Evolutionary conservation across 1,140 invertebrate species (phyloP), one percentile per base, ranked within the genome.

Genomic region (Drosophila orosa): DNA sequence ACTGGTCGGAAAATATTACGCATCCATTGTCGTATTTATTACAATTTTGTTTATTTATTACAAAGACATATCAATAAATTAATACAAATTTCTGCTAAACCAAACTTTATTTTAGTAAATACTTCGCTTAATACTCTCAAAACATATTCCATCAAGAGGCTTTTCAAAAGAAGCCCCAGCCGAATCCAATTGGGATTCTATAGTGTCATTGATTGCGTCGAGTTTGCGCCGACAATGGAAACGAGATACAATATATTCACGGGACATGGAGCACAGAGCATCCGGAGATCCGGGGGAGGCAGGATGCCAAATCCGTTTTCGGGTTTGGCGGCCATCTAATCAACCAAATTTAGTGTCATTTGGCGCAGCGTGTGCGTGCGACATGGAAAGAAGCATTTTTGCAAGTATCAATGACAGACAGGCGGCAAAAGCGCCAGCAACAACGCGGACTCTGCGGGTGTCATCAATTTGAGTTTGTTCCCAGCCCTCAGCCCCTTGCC

Each of bases 341-440:
- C 84, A 89, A 89, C 84, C 59, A 71, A 89, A 89, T 89, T 89
- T 89, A 84, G 84, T 82, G 77, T 78, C 77, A 89, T 89, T 89
- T 78, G 76, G 71, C 50, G 65, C 74, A 61, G 62, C 73, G 73
- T 54, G 63, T 76, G 83, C 80, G 79, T 77, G 80, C 65, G 67
- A 50, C 83, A 83, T 79, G 74, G 67, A 82, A 82, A 63, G 66
- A 24, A 65, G 73, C 54, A 54, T 71, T 71, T 83, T 79, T 83
- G 80, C 67, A 67, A 84, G 80, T 84, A 83, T 83, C 80, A 76
- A 63, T 83, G 80, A 84, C 76, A 84, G 58, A 52, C 68, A 66
- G 42, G 44, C 59, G 40, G 60, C 66, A 40, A 33, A 44, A 65
- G 45, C 56, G 44, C 50, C 78, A 62, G 57, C 62, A 40, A 22